These are phyloP conservation scores for Brachylomia viminalis DNA, from an alignment of 2,888 invertebrate genomes.

Conservation along the genomic window DNA sequence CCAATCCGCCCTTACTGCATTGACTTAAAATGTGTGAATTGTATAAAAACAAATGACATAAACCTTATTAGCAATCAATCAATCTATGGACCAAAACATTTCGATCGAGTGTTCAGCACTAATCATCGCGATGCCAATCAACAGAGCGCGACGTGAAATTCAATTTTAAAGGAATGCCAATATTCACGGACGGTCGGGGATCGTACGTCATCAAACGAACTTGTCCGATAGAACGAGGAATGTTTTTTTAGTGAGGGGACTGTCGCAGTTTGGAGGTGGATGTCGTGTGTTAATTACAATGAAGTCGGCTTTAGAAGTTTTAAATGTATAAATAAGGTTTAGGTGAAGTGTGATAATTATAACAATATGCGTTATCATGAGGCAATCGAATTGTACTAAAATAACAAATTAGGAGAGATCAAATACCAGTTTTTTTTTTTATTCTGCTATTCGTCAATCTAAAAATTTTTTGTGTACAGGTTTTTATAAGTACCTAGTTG, in stretches of 20 bases:
- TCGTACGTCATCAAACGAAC: slow-evolving; percentile 57
- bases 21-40: not conserved
- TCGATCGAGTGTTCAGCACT: slow-evolving; percentile 35
- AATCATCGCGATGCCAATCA: slow-evolving; percentile 53
- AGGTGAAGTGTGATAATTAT: too few species aligned
- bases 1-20: not conserved
- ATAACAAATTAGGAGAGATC: not conserved
- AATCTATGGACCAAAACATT: slow-evolving; percentile 30
- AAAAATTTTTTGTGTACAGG: not conserved
- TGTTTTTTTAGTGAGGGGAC: slow-evolving; percentile 34
- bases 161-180: slow-evolving; percentile 61
- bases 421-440: not conserved
- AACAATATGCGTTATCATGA: not conserved
- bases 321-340: not conserved
- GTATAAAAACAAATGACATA: not conserved
- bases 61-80: not conserved
- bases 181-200: slow-evolving; percentile 40
- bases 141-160: slow-evolving; percentile 52
- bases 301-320: not conserved
- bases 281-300: not conserved
- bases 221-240: slow-evolving; percentile 28
- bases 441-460: not conserved
- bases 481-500: not conserved
- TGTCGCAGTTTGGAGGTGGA: not conserved
- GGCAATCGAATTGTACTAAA: too few species aligned